Evolutionary conservation across 1,140 invertebrate genomes (phyloP), one percentile per base, ranked within the genome.

Genomic region (Diorhabda carinulata): DNA sequence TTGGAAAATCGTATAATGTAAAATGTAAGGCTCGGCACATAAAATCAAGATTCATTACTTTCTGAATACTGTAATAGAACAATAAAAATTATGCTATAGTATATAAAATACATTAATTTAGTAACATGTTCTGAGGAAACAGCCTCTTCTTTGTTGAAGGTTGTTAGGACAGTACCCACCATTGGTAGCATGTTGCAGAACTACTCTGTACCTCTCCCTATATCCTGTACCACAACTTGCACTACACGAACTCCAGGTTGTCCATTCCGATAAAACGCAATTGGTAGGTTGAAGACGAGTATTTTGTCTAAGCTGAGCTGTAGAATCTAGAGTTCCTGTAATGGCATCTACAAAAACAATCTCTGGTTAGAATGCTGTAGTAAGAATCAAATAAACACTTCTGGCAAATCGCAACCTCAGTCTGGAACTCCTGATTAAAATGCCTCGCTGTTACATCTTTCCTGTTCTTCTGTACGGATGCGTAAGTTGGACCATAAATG

Each of bases 211-310:
- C 71, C 89, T 84, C 58, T 83, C 85, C 61, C 84, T 82, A 10
- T 83, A 79, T 71, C 90, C 91, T 4, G 80, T 74, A 2, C 91
- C 91, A 77, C 94, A 95, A 42, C 86, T 86, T 0, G 85, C 87
- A 65, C 85, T 91, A 76, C 94, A 95, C 0, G 86, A 78, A 4
- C 87, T 85, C 93, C 93, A 96, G 40, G 85, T 81, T 6, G 87
- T 87, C 91, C 92, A 95, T 56, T 86, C 84, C 1, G 88, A 87
- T 9, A 93, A 84, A 71, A 87, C 81, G 73, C 93, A 95, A 73
- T 87, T 84, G 10, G 84, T 45, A 5, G 66, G 61, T 64, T 72
- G 43, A 5, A 43, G 43, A 41, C 62, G 43, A 25, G 47, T 41
- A 52, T 63, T 47, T 52, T 52, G 43, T 43, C 47, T 44, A 40